Evolutionary conservation across 2,797 vertebrate species (phyloP).

Genomic region (Bucorvus abyssinicus): DNA sequence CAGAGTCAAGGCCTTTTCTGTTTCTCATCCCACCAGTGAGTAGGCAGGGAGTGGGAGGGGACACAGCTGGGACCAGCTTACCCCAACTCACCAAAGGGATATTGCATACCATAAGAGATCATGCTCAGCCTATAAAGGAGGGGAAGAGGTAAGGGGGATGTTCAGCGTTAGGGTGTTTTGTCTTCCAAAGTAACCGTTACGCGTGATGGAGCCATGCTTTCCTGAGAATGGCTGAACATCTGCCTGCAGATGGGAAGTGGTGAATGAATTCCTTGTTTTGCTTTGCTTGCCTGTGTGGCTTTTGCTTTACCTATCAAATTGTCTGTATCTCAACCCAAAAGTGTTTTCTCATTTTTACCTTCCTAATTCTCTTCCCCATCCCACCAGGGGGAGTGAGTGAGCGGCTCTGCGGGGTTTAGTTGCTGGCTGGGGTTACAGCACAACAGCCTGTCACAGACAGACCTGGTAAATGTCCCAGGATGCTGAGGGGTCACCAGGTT

Average conservation of each 20-base stretch:
- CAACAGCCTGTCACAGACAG: background rate
- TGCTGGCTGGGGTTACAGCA: background rate
- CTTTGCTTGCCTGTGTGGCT: fast-evolving
- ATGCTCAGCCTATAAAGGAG: background rate
- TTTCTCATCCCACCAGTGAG: fast-evolving
- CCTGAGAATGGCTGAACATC: background rate
- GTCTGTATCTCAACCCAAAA: background rate
- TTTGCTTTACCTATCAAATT: background rate
- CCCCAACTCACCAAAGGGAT: background rate
- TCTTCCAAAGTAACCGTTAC: background rate
- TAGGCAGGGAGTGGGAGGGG: background rate
- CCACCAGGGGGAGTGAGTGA: fast-evolving
- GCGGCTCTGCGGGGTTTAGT: fast-evolving
- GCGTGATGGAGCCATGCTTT: fast-evolving
- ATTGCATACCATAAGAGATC: fast-evolving
- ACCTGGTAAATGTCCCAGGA: background rate
- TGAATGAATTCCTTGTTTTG: background rate
- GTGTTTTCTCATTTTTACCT: background rate
- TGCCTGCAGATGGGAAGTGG: background rate
- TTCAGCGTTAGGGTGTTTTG: background rate
- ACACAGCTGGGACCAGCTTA: background rate
- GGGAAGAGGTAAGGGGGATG: background rate
- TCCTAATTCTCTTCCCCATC: background rate
- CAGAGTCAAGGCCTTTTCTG: background rate
- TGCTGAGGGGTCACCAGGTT: background rate